A percentile compares a stretch with the other conserved stretches of the same genome.
These are phyloP conservation scores for Glyptemys insculpta DNA, from an alignment of 2,797 vertebrate species.

Conservation along the genomic window DNA sequence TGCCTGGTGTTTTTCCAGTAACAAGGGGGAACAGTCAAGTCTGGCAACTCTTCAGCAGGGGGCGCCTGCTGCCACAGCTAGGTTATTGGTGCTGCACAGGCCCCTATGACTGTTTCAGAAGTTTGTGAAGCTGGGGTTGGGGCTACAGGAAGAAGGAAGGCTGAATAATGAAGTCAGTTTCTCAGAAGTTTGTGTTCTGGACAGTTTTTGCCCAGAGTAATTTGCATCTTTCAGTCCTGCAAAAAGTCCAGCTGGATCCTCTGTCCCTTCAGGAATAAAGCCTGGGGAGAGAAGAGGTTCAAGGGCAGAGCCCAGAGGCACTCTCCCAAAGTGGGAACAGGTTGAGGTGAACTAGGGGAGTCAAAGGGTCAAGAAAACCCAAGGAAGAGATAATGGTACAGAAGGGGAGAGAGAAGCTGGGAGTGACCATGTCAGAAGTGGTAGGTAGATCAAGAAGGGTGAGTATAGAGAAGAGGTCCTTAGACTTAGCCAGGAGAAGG, in stretches of 20 bases:
- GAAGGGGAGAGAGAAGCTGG: not conserved
- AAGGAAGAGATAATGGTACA: not conserved
- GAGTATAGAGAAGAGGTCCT: not conserved
- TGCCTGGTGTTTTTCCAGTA: not conserved
- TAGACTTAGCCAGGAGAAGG: not conserved
- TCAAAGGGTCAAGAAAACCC: not conserved
- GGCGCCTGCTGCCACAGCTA: not conserved
- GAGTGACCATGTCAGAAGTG: not conserved
- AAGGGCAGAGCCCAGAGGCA: not conserved
- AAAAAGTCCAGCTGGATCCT: not conserved
- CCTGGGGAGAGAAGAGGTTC: not conserved
- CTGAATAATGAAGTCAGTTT: not conserved
- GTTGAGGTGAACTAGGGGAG: not conserved
- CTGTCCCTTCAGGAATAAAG: not conserved
- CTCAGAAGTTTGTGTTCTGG: not conserved
- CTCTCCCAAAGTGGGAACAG: not conserved
- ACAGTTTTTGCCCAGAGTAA: not conserved
- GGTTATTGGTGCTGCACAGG: not conserved
- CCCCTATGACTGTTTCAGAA: not conserved
- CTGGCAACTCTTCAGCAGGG: not conserved
- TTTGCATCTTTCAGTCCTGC: not conserved
- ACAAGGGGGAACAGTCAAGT: not conserved
- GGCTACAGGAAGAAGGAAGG: not conserved
- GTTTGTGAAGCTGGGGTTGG: not conserved
- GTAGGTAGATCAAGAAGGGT: not conserved